Base-by-base conservation (phyloP, 2,888 invertebrate genomes). In the Eulithis testata region DNA sequence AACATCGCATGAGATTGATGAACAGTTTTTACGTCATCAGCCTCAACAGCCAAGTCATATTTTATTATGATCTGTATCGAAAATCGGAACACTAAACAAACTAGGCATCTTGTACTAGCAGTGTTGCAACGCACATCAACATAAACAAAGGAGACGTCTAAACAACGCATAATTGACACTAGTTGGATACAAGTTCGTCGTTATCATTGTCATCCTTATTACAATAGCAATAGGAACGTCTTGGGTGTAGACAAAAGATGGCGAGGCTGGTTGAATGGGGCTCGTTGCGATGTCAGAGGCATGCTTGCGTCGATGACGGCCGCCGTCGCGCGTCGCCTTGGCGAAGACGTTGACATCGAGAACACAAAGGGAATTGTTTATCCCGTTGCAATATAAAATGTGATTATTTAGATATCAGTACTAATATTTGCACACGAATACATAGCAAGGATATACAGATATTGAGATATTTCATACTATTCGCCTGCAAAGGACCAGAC, bases 141-240 rank as follows among this genome's bases (percentile, higher is more conserved):
- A 77, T 78, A 78, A 80, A 81, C 81, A 81, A 80, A 77, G 78
- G 71, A 73, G 65, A 74, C 71, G 76, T 82, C 79, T 70, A 76
- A 80, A 78, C 80, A 80, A 75, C 73, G 71, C 75, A 72, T 79
- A 80, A 83, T 82, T 75, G 79, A 79, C 78, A 75, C 78, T 70
- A 79, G 76, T 79, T 75, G 72, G 72, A 68, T 72, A 59, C 67
- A 44, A 31, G 69, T 64, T 50, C 56, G 6, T 43, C 37, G 62
- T 45, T 60, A 50, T 65, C n/a, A 77, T 67, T 74, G 58, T 73
- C 53, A 70, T 63, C 80, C 70, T 71, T 80, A 77, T 59, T 52
- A n/a, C 69, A 54, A 63, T 44, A 60, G 44, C 21, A 12, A 58
- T 75, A 78, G 68, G 70, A 70, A 56, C 57, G 49, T 66, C 63